Base-by-base conservation (phyloP, 2,113 vertebrate species). In the Leptosomus discolor region DNA sequence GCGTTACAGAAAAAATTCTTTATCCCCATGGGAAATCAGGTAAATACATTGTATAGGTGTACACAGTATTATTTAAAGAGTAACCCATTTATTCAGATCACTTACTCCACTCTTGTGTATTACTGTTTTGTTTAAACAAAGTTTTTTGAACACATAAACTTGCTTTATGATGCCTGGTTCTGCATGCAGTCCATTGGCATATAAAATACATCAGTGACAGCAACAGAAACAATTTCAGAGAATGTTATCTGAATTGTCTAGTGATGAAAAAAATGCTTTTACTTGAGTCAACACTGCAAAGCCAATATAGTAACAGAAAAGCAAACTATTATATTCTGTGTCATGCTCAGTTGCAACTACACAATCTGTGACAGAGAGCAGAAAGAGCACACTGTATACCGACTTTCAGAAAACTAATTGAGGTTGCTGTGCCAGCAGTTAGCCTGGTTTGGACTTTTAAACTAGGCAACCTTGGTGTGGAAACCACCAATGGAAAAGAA, bases 201-300 rank as follows among this genome's bases (percentile, higher is more conserved):
- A 86, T 26, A 82, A 90, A 85, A 91, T 30, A 1, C 12, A 65
- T 8, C 88, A 65, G 24, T 67, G 46, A 94, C 0, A 0, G n/a
- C 81, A 83, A 76, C 0, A 92, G 50, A 64, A 82, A 85, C 51
- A 27, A 67, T 65, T 80, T 77, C 63, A 94, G 60, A 94, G 93
- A 88, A 95, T 0, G 3, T n/a, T 17, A 94, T 17, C 56, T 85
- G 2, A 89, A 79, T 11, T 37, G 39, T 75, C 51, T 30, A 71
- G 64, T 22, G 39, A 91, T n/a, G 43, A 93, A 86, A 91, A 67
- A 81, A 80, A 43, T 16, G 58, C 56, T 89, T 97, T 95, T 93
- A 95, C 71, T 92, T 78, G 85, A 84, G 73, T 82, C 79, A 96
- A 89, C 69, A 89, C 9, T 76, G 64, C 61, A 91, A 95, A 87